Evolutionary conservation across 2,113 vertebrate genomes (phyloP).

Genomic region (Odocoileus hemionus): DNA sequence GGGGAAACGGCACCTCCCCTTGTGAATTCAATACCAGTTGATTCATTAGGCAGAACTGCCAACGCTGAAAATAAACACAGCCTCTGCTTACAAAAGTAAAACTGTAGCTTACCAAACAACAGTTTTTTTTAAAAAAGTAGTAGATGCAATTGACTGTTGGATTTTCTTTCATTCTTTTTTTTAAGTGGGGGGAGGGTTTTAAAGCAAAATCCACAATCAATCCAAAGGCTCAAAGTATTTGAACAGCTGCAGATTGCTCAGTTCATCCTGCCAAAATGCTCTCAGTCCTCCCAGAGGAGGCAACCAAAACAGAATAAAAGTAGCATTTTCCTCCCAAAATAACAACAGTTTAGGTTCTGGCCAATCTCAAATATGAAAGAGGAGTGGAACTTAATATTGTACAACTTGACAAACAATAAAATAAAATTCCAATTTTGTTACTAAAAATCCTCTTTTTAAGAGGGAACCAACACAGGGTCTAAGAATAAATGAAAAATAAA

Average conservation of each 20-base stretch:
- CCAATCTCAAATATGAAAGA: background rate
- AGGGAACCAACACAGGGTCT: background rate
- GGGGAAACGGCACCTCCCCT: slow-evolving; percentile 35
- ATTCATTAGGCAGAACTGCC: slow-evolving; percentile 69
- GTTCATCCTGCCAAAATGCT: background rate
- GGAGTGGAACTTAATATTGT: background rate
- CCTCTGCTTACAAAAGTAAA: slow-evolving; percentile 56
- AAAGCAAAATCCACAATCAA: slow-evolving; percentile 50
- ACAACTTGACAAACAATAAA: background rate
- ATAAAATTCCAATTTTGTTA: background rate
- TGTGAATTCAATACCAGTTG: slow-evolving; percentile 61
- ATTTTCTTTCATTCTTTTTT: background rate
- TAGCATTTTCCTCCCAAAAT: background rate
- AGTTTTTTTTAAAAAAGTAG: background rate
- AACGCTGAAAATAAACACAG: slow-evolving; percentile 62
- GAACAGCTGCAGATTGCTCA: slow-evolving; percentile 51
- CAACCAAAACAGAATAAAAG: slow-evolving; percentile 9
- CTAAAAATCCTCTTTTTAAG: background rate
- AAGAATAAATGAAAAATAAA: slow-evolving; percentile 1
- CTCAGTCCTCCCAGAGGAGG: background rate
- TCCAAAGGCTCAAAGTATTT: slow-evolving; percentile 44
- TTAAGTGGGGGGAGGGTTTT: background rate
- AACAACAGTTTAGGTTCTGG: background rate
- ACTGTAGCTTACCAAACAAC: slow-evolving; percentile 48
- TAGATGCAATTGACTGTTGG: background rate